Base-by-base conservation (phyloP, 2,113 vertebrate genomes). In the Psilopsiagon aurifrons region DNA sequence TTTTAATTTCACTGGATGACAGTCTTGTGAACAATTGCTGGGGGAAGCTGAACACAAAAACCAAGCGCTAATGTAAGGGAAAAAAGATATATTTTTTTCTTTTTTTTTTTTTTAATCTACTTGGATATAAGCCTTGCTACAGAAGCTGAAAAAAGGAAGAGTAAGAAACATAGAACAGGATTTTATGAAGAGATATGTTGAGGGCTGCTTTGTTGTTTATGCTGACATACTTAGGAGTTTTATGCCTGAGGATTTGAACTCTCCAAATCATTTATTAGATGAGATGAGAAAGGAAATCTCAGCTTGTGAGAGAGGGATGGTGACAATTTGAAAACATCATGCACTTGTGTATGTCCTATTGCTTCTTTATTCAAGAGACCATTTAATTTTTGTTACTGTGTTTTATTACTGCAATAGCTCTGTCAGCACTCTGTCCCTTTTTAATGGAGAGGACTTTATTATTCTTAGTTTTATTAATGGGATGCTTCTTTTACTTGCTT, bases 111-210 rank as follows among this genome's bases (percentile, higher is more conserved):
- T 89, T 69, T 6, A 64, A 87, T 92, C 77, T 81, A 35, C 19
- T 93, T 80, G 70, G 62, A 43, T 93, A 37, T n/a, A 93, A 93
- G 27, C 62, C 59, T 35, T 83, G 69, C 43, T 83, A 69, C 13
- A 66, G 33, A 88, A 92, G 39, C 74, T 69, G 81, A 83, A 67
- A 92, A 94, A 97, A 92, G 57, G 33, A 80, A 92, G 35, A 35
- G 16, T 68, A 90, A 90, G 77, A 96, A 89, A 80, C 67, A 73
- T 78, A 91, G 96, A 97, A 67, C 17, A 85, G 76, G 83, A 95
- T 90, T 86, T 86, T 87, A 74, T 35, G 41, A 20, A 77, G 23
- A 70, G 57, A 64, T 39, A 66, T 47, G 24, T 33, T 77, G 66
- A 55, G 43, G 31, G 46, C 41, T 66, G 74, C 39, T 74, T 74